Percentiles rank a stretch among this genome's conserved stretches.
Evolutionary conservation across 2,113 vertebrate genomes (phyloP).

Genomic region (Antechinus flavipes): DNA sequence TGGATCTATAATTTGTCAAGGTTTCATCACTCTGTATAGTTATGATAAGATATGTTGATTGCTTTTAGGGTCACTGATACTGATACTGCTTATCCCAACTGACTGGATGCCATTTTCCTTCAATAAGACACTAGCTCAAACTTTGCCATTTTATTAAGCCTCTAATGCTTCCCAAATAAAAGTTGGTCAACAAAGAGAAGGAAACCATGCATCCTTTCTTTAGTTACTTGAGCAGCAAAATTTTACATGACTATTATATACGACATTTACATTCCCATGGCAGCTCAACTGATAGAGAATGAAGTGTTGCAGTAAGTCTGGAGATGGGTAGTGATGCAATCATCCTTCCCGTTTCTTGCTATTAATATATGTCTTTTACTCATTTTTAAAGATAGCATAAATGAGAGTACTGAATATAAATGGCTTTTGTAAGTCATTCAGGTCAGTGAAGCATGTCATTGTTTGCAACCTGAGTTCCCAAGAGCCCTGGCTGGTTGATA

Average conservation of each 20-base stretch:
- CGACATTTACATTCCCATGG: conserved; percentile 79
- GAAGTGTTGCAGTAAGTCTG: conserved; percentile 84
- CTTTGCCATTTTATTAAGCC: not conserved
- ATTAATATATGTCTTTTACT: conserved; percentile 89
- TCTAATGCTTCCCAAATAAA: conserved; percentile 37
- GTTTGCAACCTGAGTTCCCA: conserved; percentile 86
- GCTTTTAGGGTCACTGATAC: conserved; percentile 2
- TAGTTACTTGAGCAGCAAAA: conserved; percentile 61
- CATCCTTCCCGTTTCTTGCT: conserved; percentile 84
- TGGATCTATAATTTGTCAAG: conserved; percentile 18
- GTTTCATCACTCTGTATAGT: not conserved
- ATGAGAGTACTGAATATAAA: conserved; percentile 90
- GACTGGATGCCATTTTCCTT: not conserved
- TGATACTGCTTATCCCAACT: not conserved
- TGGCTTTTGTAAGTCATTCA: conserved; percentile 89
- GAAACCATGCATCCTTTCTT: conserved; percentile 55
- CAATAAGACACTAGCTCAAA: not conserved
- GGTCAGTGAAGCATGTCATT: conserved; percentile 89
- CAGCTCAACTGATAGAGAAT: conserved; percentile 84
- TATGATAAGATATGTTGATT: not conserved
- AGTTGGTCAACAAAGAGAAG: conserved; percentile 61
- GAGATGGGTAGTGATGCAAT: conserved; percentile 85
- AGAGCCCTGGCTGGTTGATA: conserved; percentile 81
- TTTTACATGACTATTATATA: conserved; percentile 78
- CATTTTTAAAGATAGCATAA: conserved; percentile 88